phyloP scores from a whole-genome alignment of 2,888 invertebrate genomes.

The Spilosoma lubricipeda region DNA sequence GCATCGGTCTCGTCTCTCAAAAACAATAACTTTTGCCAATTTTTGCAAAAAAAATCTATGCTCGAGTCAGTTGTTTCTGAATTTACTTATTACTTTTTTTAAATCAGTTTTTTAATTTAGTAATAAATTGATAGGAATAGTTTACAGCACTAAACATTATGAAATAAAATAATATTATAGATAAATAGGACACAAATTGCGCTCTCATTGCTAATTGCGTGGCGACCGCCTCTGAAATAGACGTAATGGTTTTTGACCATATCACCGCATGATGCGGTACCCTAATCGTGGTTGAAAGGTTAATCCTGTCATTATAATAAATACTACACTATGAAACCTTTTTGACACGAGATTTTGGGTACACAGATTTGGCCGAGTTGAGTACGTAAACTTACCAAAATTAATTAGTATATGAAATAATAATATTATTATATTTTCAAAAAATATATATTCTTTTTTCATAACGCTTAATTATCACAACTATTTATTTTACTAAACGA shows the following conservation, averaged over 20 bases:
- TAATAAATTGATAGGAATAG: not conserved
- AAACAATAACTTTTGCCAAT: no score
- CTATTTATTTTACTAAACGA: no score
- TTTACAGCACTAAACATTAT: not conserved
- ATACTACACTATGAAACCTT: not conserved
- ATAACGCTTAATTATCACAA: no score
- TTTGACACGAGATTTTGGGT: not conserved
- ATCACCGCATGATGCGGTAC: not conserved
- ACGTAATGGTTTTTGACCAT: not conserved
- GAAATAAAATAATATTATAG: not conserved
- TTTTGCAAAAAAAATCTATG: no score
- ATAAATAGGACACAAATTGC: not conserved
- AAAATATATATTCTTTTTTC: no score
- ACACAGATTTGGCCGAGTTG: not conserved
- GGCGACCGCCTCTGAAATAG: not conserved
- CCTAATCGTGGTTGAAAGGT: not conserved
- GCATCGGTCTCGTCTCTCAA: no score
- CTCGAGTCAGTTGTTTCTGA: no score
- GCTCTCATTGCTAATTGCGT: not conserved
- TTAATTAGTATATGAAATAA: not conserved
- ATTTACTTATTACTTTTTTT: no score
- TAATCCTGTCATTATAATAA: not conserved
- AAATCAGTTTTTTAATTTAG: no score
- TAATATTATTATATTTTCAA: no score
- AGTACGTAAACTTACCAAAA: not conserved